Evolutionary conservation across 2,888 invertebrate species (phyloP).

Genomic region (Lamproptera curius): DNA sequence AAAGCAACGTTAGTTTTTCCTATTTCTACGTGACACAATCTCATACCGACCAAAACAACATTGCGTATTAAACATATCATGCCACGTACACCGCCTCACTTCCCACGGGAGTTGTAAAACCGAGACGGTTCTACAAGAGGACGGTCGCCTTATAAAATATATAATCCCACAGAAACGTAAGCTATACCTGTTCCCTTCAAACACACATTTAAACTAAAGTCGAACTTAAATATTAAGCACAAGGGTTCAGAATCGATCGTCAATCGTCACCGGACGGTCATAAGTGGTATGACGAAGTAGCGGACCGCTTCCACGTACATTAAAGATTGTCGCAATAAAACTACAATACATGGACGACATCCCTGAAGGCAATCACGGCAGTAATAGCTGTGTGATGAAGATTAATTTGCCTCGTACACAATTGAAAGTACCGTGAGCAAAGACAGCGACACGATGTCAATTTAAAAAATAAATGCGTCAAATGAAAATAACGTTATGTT

Average conservation of each 20-base stretch:
- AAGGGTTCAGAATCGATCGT: not conserved
- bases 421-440: no score
- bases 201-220: no score
- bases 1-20: no score
- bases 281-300: conserved; percentile 38
- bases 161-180: conserved; percentile 9
- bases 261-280: conserved; percentile 36
- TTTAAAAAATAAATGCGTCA: no score
- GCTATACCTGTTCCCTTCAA: conserved; percentile 11
- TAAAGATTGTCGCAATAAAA: conserved; percentile 34
- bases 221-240: no score
- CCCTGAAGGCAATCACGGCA: conserved; percentile 18
- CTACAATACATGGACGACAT: conserved; percentile 20
- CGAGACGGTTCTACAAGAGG: not conserved
- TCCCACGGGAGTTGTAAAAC: conserved; percentile 14
- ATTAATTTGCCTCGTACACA: conserved; percentile 15
- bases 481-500: no score
- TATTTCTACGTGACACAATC: no score
- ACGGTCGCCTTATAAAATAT: conserved; percentile 1
- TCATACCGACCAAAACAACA: no score
- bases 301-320: conserved; percentile 30
- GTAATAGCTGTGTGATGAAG: conserved; percentile 14
- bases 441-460: no score
- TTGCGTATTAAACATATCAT: not conserved
- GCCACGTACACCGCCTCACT: not conserved